These are phyloP conservation scores for Acromyrmex heyeri DNA, from an alignment of 1,140 invertebrate genomes.

Conservation along the genomic window DNA sequence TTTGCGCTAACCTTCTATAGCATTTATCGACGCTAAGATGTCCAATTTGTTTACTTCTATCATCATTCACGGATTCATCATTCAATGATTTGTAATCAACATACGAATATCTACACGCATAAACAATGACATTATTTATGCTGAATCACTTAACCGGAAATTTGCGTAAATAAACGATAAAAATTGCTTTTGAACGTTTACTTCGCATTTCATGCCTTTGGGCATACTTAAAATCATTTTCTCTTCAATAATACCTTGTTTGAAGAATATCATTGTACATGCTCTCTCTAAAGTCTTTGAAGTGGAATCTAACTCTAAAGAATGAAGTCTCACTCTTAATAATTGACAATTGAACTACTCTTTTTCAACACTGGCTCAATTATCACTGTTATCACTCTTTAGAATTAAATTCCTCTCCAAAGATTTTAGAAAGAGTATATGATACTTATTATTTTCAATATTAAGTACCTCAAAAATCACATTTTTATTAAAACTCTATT, in stretches of 20 bases:
- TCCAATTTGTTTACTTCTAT: slow-evolving; percentile 24
- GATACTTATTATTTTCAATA: not conserved
- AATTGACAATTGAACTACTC: no score
- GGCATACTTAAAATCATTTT: not conserved
- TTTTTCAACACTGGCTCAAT: no score
- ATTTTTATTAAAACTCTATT: slow-evolving; percentile 2
- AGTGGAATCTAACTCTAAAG: no score
- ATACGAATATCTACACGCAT: not conserved
- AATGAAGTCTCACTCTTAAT: no score
- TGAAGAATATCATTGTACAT: not conserved
- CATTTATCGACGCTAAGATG: not conserved
- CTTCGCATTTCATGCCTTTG: not conserved
- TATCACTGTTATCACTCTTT: no score
- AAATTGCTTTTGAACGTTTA: not conserved
- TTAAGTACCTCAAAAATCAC: not conserved
- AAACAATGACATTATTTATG: slow-evolving; percentile 15
- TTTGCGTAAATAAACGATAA: slow-evolving; percentile 27
- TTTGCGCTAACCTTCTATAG: not conserved
- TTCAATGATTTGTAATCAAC: not conserved
- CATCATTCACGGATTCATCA: slow-evolving; percentile 6
- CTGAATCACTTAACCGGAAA: not conserved
- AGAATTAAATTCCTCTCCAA: no score
- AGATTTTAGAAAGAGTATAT: no score
- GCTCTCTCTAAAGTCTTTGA: no score
- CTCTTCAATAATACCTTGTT: not conserved